phyloP scores from a whole-genome alignment of 2,797 vertebrate species.

The Argya squamiceps region DNA sequence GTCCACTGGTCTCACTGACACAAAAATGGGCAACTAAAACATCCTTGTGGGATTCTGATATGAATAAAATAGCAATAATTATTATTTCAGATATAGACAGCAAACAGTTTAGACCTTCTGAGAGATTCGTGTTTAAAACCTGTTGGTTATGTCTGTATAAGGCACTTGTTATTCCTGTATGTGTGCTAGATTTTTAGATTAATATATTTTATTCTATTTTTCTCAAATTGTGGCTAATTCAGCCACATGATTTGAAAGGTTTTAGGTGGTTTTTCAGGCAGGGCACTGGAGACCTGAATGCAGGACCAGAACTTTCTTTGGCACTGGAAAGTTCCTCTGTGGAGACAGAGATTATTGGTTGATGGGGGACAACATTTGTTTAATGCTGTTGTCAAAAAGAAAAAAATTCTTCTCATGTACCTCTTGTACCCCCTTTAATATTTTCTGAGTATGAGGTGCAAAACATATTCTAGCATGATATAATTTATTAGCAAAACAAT shows the following conservation, averaged over 20 bases:
- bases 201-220: neutral
- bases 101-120: neutral
- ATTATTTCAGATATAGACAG: neutral
- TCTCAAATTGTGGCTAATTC: neutral
- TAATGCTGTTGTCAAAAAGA: neutral
- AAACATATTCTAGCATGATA: slow-evolving; percentile 20
- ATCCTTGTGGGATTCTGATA: neutral
- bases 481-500: slow-evolving; percentile 43
- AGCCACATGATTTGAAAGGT: neutral
- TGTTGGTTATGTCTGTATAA: neutral
- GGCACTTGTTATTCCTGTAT: neutral
- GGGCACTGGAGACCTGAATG: neutral
- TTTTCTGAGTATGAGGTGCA: slow-evolving; percentile 45
- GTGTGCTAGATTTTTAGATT: neutral
- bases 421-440: slow-evolving; percentile 36
- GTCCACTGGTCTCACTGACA: neutral
- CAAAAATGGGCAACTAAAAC: neutral
- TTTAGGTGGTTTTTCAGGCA: neutral
- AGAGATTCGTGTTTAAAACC: neutral
- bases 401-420: neutral
- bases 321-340: neutral
- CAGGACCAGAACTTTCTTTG: neutral
- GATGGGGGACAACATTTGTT: slow-evolving; percentile 19
- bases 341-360: neutral
- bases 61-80: neutral